Evolutionary conservation across 2,888 invertebrate species (phyloP).

Genomic region (Callosobruchus maculatus): DNA sequence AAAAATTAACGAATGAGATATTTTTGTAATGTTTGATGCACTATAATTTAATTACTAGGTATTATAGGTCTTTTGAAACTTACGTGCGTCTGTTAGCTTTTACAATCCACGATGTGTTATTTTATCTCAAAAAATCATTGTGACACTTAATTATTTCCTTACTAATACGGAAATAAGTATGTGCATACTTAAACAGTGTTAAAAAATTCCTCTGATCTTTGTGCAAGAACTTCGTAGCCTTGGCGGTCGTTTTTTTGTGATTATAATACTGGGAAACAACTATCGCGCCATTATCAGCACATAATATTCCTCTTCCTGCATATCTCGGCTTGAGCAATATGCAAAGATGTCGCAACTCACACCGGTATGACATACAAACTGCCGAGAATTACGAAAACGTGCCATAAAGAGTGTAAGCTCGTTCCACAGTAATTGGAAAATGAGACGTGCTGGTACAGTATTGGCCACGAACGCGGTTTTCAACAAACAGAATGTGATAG

Average conservation of each 20-base stretch:
- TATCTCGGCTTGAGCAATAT: not conserved
- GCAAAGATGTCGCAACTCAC: not conserved
- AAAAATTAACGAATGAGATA: no score
- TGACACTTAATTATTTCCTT: not conserved
- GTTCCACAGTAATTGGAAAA: not conserved
- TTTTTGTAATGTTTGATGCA: no score
- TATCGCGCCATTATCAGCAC: not conserved
- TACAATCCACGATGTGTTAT: no score
- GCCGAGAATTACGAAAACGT: not conserved
- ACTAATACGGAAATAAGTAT: not conserved
- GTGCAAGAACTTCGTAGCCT: not conserved
- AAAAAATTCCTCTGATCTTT: not conserved
- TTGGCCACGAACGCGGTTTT: no score
- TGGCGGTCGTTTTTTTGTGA: not conserved
- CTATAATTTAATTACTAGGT: no score
- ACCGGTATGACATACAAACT: not conserved
- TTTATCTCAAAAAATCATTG: no score
- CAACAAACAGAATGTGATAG: no score
- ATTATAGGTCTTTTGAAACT: no score
- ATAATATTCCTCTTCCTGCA: not conserved
- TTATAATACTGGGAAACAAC: not conserved
- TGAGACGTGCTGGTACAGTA: not conserved
- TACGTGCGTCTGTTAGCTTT: no score
- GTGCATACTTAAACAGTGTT: not conserved
- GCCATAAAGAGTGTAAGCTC: not conserved